phyloP scores from a whole-genome alignment of 2,888 invertebrate species.

The Drosophila robusta region DNA sequence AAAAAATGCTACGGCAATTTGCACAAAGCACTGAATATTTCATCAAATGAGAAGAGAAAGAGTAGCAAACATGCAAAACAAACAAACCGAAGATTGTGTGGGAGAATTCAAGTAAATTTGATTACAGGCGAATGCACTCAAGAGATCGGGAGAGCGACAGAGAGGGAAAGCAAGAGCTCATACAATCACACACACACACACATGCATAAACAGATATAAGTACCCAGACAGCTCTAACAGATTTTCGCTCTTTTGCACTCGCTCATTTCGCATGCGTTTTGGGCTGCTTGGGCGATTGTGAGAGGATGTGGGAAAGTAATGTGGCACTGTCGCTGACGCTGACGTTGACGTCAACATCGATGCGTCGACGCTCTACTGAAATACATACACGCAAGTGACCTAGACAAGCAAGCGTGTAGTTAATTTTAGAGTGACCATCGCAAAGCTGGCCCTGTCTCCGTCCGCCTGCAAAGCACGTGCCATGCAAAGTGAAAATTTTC shows the following conservation, averaged over 20 bases:
- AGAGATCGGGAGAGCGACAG: constrained; percentile 14
- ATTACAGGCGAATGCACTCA: constrained; percentile 45
- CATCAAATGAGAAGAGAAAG: constrained; percentile 47
- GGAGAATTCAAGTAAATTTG: constrained; percentile 66
- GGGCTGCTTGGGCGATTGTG: background rate
- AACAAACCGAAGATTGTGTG: constrained; percentile 51
- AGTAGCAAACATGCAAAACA: constrained; percentile 56
- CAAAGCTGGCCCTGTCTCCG: constrained; percentile 4
- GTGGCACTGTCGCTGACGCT: constrained; percentile 17
- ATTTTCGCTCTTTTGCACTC: constrained; percentile 69
- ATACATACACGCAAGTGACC: constrained; percentile 49
- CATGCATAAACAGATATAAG: constrained; percentile 5
- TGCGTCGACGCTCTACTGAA: too few species aligned
- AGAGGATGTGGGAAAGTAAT: constrained; percentile 47
- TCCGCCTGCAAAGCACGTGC: constrained; percentile 57
- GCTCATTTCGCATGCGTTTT: constrained; percentile 53
- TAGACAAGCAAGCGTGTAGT: constrained; percentile 58
- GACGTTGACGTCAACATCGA: constrained; percentile 21
- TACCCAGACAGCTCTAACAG: constrained; percentile 13
- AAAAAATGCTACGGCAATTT: constrained; percentile 34
- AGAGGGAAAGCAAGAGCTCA: constrained; percentile 9
- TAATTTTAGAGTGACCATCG: constrained; percentile 59
- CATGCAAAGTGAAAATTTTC: constrained; percentile 62
- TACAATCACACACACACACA: constrained; percentile 3
- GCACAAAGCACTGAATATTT: constrained; percentile 45